A percentile compares a stretch with the other conserved stretches of the same genome.
Conservation (phyloP, 1,140 invertebrate species). For the Lineus longissimus region DNA sequence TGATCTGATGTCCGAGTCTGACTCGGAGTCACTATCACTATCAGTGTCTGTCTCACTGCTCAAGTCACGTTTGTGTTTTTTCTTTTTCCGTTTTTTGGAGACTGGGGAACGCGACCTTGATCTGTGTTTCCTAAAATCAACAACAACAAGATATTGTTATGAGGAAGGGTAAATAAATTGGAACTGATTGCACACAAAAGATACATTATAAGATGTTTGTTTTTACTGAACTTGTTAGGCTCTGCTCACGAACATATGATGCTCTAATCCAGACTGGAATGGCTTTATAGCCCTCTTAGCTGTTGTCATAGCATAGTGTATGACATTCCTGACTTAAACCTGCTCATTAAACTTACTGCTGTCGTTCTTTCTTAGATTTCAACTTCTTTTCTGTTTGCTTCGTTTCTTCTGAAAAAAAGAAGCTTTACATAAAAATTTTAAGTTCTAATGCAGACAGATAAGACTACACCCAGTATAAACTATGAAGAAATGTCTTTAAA, state of each 20-base stretch:
- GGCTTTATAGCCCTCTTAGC: neutral
- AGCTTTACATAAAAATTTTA: neutral
- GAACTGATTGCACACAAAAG: neutral
- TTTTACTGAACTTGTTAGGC: neutral
- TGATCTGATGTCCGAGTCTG: neutral
- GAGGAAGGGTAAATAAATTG: neutral
- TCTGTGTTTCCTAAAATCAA: neutral
- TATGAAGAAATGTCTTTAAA: too few species aligned
- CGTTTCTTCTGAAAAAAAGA: neutral
- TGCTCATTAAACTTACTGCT: neutral
- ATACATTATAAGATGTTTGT: neutral
- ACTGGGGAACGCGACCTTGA: slow-evolving; percentile 3
- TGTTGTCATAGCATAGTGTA: neutral
- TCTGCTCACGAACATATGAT: neutral
- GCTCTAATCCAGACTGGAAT: neutral
- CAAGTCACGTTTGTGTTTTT: neutral
- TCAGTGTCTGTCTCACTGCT: neutral
- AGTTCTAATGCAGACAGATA: neutral
- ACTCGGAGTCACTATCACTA: neutral
- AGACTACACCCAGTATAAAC: too few species aligned
- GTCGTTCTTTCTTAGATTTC: neutral
- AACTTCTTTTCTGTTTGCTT: neutral
- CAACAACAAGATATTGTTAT: too few species aligned
- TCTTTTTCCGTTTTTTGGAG: neutral
- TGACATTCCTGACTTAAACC: neutral